phyloP scores from a whole-genome alignment of 2,797 vertebrate genomes.

The Melanotaenia nigrans region DNA sequence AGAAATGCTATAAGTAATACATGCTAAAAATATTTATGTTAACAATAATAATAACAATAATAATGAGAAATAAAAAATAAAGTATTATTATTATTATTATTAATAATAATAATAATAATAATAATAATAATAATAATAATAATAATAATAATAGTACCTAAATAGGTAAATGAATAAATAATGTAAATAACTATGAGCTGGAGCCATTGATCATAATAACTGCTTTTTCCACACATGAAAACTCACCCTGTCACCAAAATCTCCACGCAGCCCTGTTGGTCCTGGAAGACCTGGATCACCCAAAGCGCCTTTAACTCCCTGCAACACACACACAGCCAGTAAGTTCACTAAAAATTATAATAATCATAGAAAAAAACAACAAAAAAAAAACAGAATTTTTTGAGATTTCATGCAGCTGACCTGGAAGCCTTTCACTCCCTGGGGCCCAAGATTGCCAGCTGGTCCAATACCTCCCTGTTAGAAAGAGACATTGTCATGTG shows the following conservation, averaged over 20 bases:
- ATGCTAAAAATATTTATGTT: too few relatives aligned
- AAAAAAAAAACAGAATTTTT: not conserved
- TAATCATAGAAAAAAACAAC: not conserved
- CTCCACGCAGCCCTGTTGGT: slow-evolving; percentile 94
- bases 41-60: too few relatives aligned
- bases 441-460: slow-evolving; percentile 84
- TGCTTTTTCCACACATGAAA: slow-evolving; percentile 13
- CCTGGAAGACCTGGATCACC: slow-evolving; percentile 94
- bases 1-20: too few relatives aligned
- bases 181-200: not conserved
- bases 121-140: too few relatives aligned
- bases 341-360: not conserved
- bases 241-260: slow-evolving; percentile 92
- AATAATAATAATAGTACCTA: too few relatives aligned
- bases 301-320: slow-evolving; percentile 90
- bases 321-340: slow-evolving; percentile 20
- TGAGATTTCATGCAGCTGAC: slow-evolving; percentile 73
- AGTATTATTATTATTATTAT: too few relatives aligned
- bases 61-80: too few relatives aligned
- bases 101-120: too few relatives aligned
- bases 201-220: not conserved
- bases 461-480: slow-evolving; percentile 89
- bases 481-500: slow-evolving; percentile 50
- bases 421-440: slow-evolving; percentile 94
- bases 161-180: not conserved